Evolutionary conservation across 2,113 vertebrate species (phyloP).

Genomic region (Prionailurus viverrinus): DNA sequence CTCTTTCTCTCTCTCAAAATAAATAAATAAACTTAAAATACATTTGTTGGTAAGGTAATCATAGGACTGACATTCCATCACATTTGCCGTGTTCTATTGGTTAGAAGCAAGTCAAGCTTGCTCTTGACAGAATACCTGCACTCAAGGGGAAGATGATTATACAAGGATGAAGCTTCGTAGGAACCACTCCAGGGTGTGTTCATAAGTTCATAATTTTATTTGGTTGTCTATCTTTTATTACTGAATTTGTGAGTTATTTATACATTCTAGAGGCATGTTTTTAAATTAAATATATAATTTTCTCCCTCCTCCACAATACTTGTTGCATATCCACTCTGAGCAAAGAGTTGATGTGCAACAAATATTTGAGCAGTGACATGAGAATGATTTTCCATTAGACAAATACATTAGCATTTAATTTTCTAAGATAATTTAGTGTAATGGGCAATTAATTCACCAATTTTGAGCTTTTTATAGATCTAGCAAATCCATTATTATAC

Average conservation of each 20-base stretch:
- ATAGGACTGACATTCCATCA: not conserved
- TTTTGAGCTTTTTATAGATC: not conserved
- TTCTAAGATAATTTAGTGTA: slow-evolving; percentile 42
- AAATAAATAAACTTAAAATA: not conserved
- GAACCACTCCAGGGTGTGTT: not conserved
- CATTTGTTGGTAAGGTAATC: not conserved
- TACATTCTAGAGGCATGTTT: not conserved
- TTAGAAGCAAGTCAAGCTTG: not conserved
- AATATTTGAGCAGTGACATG: not conserved
- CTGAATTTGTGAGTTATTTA: not conserved
- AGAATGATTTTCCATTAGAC: not conserved
- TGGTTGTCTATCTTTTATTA: not conserved
- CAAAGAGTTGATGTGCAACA: not conserved
- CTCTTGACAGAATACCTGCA: not conserved
- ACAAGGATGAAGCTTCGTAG: not conserved
- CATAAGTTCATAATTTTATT: not conserved
- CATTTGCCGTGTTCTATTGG: not conserved
- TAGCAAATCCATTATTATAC: not conserved
- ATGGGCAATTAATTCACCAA: not conserved
- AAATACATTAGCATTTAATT: not conserved
- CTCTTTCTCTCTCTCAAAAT: too few relatives aligned
- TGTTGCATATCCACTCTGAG: not conserved
- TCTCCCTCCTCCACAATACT: not conserved
- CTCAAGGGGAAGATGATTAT: not conserved
- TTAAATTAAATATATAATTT: not conserved